Base-by-base conservation (phyloP, 1,140 invertebrate genomes). In the Brachionus sp. region DNA sequence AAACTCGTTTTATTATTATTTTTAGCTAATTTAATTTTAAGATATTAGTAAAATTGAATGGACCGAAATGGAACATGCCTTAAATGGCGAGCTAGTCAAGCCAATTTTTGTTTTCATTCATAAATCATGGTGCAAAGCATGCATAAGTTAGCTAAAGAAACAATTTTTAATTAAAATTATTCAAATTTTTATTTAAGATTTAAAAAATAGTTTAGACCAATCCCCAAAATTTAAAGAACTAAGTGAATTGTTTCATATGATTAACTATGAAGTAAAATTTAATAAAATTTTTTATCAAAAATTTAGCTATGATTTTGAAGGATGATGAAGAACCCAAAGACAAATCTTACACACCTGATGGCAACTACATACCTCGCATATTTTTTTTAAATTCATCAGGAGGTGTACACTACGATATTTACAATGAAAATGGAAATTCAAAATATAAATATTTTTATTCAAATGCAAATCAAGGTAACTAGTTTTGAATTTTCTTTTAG, bases 121-220 rank as follows among this genome's bases (percentile, higher is more conserved):
- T 86, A 92, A 92, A 85, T 90, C 90, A 1, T 92, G 91, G 91
- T 92, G 91, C 87, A 89, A 90, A 9, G 91, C 91, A 10, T 92
- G 91, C 86, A 91, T 91, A 88, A 90, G 91, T 87, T 86, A 86
- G 82, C 80, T 77, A 16, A 78, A 23, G 13, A 29, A 53, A 3
- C 37, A 57, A 39, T 50, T 77, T 9, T n/a, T 44, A 25, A 16
- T n/a, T 23, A 23, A n/a, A n/a, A n/a, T 64, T 12, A 37, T 2
- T 50, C 29, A 10, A n/a, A 13, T 78, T 80, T 80, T 85, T 62
- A 42, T 86, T 85, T 13, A 84, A 89, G 89, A 87, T 33, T 87
- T 92, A 82, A 91, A 91, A 85, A 90, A 91, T 0, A 90, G 91
- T 83, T 91, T 92, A 85, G 89, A 89, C 0, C 87, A 85, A 66